A percentile compares a stretch with the other conserved stretches of the same genome.
Conservation (phyloP, 2,113 vertebrate genomes). For the Emydura subglobosa region DNA sequence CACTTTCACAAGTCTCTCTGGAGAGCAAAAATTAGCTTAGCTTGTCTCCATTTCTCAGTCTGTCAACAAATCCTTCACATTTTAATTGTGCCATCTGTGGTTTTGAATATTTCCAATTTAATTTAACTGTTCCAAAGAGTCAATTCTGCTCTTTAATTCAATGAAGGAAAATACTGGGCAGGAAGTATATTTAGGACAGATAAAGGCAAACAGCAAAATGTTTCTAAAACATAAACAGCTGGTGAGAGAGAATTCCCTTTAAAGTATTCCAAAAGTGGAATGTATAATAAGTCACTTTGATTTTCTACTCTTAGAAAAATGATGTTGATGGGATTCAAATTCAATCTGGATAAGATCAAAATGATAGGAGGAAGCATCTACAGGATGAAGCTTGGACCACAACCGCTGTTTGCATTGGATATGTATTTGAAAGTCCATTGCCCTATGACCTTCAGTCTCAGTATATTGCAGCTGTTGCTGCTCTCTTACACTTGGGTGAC, state of each 20-base stretch:
- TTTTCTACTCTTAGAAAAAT: background rate
- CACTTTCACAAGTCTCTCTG: background rate
- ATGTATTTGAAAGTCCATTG: background rate
- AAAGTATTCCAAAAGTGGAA: background rate
- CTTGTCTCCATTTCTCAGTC: conserved; percentile 27
- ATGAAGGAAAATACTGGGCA: background rate
- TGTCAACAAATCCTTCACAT: conserved; percentile 13
- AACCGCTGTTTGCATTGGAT: background rate
- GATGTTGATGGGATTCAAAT: background rate
- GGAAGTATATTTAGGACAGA: background rate
- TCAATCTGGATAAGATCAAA: background rate
- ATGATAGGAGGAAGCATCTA: background rate
- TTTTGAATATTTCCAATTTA: conserved; percentile 19
- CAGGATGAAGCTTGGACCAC: background rate
- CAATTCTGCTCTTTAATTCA: background rate
- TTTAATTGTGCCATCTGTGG: conserved; percentile 35
- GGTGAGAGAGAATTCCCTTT: background rate
- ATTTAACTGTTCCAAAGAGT: background rate
- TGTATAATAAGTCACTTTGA: background rate
- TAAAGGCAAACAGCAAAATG: background rate
- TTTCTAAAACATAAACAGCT: background rate
- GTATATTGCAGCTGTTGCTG: background rate
- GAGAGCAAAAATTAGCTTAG: background rate
- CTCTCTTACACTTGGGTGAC: background rate
- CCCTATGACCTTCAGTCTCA: background rate